Evolutionary conservation across 2,888 invertebrate species (phyloP), one percentile per base, ranked within the genome.

Genomic region (Tetramorium bicarinatum): DNA sequence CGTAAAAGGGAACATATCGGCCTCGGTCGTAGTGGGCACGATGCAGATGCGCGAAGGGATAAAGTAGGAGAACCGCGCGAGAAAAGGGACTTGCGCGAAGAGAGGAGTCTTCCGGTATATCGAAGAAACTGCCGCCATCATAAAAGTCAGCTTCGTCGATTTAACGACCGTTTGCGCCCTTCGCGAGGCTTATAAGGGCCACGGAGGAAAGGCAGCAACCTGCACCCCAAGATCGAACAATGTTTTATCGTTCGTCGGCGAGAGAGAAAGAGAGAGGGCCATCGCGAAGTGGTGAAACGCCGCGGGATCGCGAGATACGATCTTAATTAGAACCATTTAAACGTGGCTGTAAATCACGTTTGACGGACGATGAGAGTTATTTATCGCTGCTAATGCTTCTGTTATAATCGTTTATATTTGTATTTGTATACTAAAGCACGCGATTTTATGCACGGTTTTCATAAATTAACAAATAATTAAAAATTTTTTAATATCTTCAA

Each of bases 271-370:
- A 47, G 9, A 7, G 38, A 44, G 18, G 44, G 64, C 52, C 34
- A 25, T 47, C 18, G 29, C 56, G 7, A 56, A 59, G 44, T 34
- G 71, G 21, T 56, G 56, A 59, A 71, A 21, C 71, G 11, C 54
- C 21, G 11, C 34, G 29, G 52, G 44, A 59, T 59, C 34, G 69
- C 69, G 34, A 56, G 79, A 77, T 66, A 59, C 71, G 76, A 86
- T 84, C 80, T 77, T 66, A 88, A 83, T 85, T 87, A 86, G 82
- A 88, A 88, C 77, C 76, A 76, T 76, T 82, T 76, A 66, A 56
- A 6, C 18, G 62, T 34, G 62, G 18, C 80, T 38, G 52, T 81
- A 72, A 69, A 56, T 71, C 41, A 61, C 13, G 41, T 49, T 52
- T 49, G 80, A 52, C 61, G n/a, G 61, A 44, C 25, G 62, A 66